phyloP scores from a whole-genome alignment of 2,888 invertebrate genomes.

The Amblyjoppa fuscipennis region DNA sequence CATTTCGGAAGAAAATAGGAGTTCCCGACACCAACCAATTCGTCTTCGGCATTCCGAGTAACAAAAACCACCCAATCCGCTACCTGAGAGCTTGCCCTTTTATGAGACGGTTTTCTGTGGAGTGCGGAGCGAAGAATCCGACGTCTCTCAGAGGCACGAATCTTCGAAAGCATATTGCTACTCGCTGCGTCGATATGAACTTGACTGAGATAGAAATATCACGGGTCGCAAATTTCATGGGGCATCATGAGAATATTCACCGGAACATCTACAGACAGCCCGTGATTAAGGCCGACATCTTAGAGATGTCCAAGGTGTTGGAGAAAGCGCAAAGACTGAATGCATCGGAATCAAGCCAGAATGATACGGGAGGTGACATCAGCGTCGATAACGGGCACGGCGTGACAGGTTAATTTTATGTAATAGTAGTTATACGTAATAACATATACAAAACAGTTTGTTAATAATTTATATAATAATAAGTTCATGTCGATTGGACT shows the following conservation, averaged over 20 bases:
- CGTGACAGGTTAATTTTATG: neutral
- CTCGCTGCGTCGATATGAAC: conserved; percentile 58
- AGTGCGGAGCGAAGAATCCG: conserved; percentile 61
- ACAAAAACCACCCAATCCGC: conserved; percentile 1
- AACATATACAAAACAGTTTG: neutral
- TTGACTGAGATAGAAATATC: conserved; percentile 49
- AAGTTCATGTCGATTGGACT: neutral
- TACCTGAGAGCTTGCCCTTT: conserved; percentile 47
- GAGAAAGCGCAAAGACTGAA: conserved; percentile 64
- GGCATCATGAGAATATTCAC: conserved; percentile 58
- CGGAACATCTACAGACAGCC: conserved; percentile 64
- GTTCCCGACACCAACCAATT: conserved; percentile 49
- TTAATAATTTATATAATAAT: neutral
- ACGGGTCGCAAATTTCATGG: conserved; percentile 60
- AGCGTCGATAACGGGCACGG: neutral
- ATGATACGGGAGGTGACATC: neutral
- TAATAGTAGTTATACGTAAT: neutral
- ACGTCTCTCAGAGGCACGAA: conserved; percentile 59
- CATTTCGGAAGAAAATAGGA: conserved; percentile 40
- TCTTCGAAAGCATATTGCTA: conserved; percentile 69
- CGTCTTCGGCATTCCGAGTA: conserved; percentile 59
- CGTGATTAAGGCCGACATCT: conserved; percentile 66
- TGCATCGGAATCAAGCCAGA: neutral
- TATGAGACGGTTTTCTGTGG: conserved; percentile 46
- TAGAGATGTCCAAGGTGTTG: conserved; percentile 69